Evolutionary conservation across 2,888 invertebrate species (phyloP), one percentile per base, ranked within the genome.

Genomic region (Melinopterus prodromus): DNA sequence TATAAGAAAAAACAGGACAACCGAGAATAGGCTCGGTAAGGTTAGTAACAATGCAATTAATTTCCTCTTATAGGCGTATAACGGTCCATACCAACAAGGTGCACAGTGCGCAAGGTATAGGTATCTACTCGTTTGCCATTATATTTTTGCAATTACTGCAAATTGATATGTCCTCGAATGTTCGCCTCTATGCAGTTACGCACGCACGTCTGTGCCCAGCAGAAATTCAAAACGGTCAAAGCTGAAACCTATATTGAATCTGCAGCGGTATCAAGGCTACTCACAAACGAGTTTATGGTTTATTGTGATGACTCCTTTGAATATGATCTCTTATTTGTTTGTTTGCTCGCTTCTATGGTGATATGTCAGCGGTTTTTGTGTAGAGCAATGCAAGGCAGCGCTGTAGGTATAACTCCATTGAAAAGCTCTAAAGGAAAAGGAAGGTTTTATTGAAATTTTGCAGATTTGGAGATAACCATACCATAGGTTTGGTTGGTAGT

Each of bases 21-120:
- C 53, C 53, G 53, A 53, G 53, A 53, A 53, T 53, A 53, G 53
- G 53, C 53, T 53, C 53, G 53, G 12, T 53, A 53, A 53, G 53
- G 53, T 53, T 53, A 53, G 53, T 53, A 53, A 53, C 53, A 53
- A 53, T 53, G 53, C 53, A 53, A 53, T 53, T 53, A 53, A 53
- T 53, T 53, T 53, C 53, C 53, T 53, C 53, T 53, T 53, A 53
- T 53, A 53, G 53, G 53, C 53, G 53, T 53, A 53, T 53, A 53
- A 53, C 53, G 53, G 53, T 53, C 53, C 53, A 53, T 53, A 12
- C 53, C 53, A 53, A 1, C 53, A 6, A 7, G 7, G 53, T 9
- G 53, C 5, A 53, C 53, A 53, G 53, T 53, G 53, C 53, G 53
- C 53, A 53, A 53, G 53, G 53, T 53, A 53, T 6, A 53, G 53